Percentiles rank a stretch among this genome's conserved stretches.
Evolutionary conservation across 2,113 vertebrate species (phyloP).

Genomic region (Antennarius striatus): DNA sequence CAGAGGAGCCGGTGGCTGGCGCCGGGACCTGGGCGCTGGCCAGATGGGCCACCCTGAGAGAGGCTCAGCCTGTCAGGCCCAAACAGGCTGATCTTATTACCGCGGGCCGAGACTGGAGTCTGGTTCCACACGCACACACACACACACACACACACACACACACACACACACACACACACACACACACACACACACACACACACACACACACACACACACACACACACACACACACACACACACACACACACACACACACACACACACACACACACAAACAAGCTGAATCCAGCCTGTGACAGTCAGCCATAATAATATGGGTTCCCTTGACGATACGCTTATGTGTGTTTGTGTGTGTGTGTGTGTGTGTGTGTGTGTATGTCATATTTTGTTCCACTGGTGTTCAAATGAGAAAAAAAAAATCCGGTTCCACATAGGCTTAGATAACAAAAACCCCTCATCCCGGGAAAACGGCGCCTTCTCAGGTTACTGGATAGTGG

Average conservation of each 20-base stretch:
- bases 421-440: slow-evolving; percentile 35
- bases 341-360: neutral
- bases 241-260: slow-evolving; percentile 19
- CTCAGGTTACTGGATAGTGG: slow-evolving; percentile 9
- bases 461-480: slow-evolving; percentile 1
- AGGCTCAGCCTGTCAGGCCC: slow-evolving; percentile 56
- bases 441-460: slow-evolving; percentile 16
- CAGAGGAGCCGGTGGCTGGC: slow-evolving; percentile 58
- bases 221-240: slow-evolving; percentile 21
- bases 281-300: slow-evolving; percentile 10
- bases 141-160: slow-evolving; percentile 15
- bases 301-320: slow-evolving; percentile 35
- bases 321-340: slow-evolving; percentile 36
- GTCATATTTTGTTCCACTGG: slow-evolving; percentile 29
- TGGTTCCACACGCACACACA: slow-evolving; percentile 46
- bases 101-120: slow-evolving; percentile 55
- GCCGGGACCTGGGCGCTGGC: slow-evolving; percentile 44
- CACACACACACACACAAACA: neutral
- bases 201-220: slow-evolving; percentile 22
- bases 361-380: slow-evolving; percentile 22
- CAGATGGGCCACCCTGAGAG: slow-evolving; percentile 77
- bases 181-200: too few species aligned
- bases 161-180: slow-evolving; percentile 18
- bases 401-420: slow-evolving; percentile 29
- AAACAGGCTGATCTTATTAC: slow-evolving; percentile 71